These are phyloP conservation scores for Hecatera dysodea DNA, from an alignment of 2,888 invertebrate genomes.

Conservation along the genomic window DNA sequence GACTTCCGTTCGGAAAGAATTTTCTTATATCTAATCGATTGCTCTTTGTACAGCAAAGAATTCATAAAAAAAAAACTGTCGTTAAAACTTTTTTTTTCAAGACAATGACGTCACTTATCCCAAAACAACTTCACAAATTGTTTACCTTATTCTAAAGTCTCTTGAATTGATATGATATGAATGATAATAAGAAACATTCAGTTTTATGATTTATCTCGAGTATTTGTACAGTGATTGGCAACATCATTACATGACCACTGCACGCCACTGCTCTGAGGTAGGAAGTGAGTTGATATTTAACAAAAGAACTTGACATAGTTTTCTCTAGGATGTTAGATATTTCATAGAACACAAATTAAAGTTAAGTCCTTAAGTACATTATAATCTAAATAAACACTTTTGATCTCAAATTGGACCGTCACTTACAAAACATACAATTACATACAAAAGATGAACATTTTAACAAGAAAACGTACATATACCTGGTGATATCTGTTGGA, in stretches of 20 bases:
- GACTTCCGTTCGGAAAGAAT: too few species aligned
- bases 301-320: neutral
- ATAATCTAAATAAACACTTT: neutral
- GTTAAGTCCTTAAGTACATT: neutral
- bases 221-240: constrained; percentile 46
- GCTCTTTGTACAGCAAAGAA: neutral
- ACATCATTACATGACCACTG: too few species aligned
- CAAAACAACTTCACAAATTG: constrained; percentile 13
- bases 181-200: constrained; percentile 25
- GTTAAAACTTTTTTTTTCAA: neutral
- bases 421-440: neutral
- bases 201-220: constrained; percentile 59
- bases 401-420: neutral
- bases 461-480: constrained; percentile 3
- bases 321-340: neutral
- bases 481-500: constrained; percentile 3
- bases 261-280: too few species aligned
- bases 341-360: neutral
- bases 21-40: too few species aligned
- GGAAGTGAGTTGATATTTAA: neutral
- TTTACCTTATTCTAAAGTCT: constrained; percentile 36
- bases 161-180: constrained; percentile 50
- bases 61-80: neutral
- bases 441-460: neutral
- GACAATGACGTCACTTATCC: constrained; percentile 13